Percentiles rank a stretch among this genome's conserved stretches.
phyloP scores from a whole-genome alignment of 2,113 vertebrate species.

The Archilochus colubris region DNA sequence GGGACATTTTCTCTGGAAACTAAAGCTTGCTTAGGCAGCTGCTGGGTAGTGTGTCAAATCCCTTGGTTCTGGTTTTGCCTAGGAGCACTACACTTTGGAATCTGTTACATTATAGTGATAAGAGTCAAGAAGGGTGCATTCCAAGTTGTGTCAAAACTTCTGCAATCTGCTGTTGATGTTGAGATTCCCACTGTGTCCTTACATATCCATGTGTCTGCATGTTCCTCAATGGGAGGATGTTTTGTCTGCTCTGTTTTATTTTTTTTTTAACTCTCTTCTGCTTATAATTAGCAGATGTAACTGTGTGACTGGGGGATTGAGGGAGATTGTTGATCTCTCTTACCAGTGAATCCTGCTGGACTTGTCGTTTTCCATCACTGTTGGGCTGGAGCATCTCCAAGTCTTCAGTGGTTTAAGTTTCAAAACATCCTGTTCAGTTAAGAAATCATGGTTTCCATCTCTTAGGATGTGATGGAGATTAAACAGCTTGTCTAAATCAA shows the following conservation, averaged over 20 bases:
- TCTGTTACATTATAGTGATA: not conserved
- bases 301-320: not conserved
- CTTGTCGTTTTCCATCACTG: not conserved
- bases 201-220: not conserved
- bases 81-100: not conserved
- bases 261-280: not conserved
- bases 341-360: not conserved
- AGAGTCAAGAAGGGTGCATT: not conserved
- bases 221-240: not conserved
- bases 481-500: not conserved
- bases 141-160: not conserved
- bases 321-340: not conserved
- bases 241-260: not conserved
- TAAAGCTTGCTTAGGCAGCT: not conserved
- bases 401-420: not conserved
- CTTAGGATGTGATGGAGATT: not conserved
- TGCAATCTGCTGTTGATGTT: not conserved
- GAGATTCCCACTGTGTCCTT: not conserved
- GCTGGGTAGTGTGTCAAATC: not conserved
- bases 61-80: not conserved
- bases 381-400: not conserved
- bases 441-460: not conserved
- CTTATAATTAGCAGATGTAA: not conserved
- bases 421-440: not conserved
- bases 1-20: not conserved